phyloP scores from a whole-genome alignment of 1,140 invertebrate species.

The Meteorus sp. region DNA sequence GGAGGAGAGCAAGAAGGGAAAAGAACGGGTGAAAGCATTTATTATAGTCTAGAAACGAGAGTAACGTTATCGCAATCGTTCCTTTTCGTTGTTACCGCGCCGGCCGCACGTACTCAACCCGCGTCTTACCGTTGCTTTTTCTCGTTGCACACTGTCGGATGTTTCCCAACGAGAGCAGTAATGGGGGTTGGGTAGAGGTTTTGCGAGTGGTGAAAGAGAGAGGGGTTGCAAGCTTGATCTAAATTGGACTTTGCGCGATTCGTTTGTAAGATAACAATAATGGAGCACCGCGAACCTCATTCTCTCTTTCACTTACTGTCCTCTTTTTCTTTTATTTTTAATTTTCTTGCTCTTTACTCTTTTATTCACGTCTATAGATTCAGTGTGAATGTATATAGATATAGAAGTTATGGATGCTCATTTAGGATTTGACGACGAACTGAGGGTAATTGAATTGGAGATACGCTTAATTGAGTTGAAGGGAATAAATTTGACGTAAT shows the following conservation, averaged over 20 bases:
- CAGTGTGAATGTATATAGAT: too few species aligned
- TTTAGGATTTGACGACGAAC: too few species aligned
- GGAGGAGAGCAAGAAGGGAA: background rate
- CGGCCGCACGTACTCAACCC: conserved; percentile 23
- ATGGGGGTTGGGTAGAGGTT: conserved; percentile 18
- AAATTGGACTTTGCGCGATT: conserved; percentile 29
- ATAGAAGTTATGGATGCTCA: too few species aligned
- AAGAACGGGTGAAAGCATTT: conserved; percentile 15
- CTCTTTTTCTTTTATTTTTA: conserved; percentile 2
- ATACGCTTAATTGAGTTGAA: too few species aligned
- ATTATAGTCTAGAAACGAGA: conserved; percentile 1
- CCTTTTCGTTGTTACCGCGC: background rate
- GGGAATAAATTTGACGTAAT: too few species aligned
- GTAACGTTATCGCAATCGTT: conserved; percentile 17
- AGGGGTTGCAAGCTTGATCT: conserved; percentile 3
- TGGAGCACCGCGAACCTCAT: conserved; percentile 20
- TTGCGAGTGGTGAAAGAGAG: background rate
- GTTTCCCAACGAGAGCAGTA: background rate
- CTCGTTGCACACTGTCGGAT: too few species aligned
- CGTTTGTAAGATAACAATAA: conserved; percentile 30
- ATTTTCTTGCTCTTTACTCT: background rate
- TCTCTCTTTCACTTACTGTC: background rate
- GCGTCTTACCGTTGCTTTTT: conserved; percentile 19
- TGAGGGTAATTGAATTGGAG: too few species aligned
- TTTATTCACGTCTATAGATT: conserved; percentile 1